Conservation (phyloP, 2,113 vertebrate species). For the Sinocyclocheilus maitianheensis region DNA sequence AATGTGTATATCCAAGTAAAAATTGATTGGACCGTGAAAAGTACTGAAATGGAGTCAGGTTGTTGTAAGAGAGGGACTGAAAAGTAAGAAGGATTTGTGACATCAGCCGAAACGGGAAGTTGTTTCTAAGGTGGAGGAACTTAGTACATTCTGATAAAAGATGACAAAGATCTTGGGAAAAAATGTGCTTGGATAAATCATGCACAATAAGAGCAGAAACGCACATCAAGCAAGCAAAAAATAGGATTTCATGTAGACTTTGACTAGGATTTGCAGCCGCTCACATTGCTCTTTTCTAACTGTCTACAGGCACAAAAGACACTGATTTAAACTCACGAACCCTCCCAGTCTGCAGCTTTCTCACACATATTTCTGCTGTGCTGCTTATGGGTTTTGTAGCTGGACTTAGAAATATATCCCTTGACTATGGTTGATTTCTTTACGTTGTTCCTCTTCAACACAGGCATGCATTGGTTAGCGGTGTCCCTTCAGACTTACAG, state of each 20-base stretch:
- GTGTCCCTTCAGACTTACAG: not conserved
- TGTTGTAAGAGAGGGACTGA: too few relatives aligned
- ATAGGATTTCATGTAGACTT: not conserved
- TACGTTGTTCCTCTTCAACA: not conserved
- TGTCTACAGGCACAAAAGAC: slow-evolving; percentile 32
- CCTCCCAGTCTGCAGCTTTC: slow-evolving; percentile 5
- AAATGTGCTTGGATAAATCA: not conserved
- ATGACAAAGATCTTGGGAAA: not conserved
- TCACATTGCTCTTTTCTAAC: slow-evolving; percentile 47
- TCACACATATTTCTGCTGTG: slow-evolving; percentile 27
- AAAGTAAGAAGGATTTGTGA: too few relatives aligned
- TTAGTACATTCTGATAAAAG: not conserved
- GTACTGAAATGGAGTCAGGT: too few relatives aligned
- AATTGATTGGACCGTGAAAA: too few relatives aligned
- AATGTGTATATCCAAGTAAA: too few relatives aligned
- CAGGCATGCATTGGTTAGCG: slow-evolving; percentile 6
- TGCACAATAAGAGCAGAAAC: not conserved
- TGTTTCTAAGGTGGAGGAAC: not conserved
- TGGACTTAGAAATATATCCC: not conserved
- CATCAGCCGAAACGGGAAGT: not conserved
- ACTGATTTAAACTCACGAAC: slow-evolving; percentile 10
- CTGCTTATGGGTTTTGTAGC: not conserved
- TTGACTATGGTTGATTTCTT: not conserved
- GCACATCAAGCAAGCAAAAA: not conserved
- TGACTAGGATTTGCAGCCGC: not conserved